Percentiles rank a stretch among this genome's conserved stretches.
phyloP scores from a whole-genome alignment of 2,888 invertebrate genomes.

The Aricia artaxerxes region DNA sequence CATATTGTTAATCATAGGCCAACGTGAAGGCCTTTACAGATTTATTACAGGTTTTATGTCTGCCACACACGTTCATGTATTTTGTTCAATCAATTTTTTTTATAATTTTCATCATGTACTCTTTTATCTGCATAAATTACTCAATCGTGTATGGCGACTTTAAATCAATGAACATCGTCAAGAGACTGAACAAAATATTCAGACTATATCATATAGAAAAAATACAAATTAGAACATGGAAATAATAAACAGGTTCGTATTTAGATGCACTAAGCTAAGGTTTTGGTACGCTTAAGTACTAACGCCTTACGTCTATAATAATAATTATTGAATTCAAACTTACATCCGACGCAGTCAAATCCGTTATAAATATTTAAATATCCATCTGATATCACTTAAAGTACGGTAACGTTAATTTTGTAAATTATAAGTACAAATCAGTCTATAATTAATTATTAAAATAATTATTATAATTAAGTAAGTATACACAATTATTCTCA shows the following conservation, averaged over 20 bases:
- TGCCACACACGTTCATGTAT: background rate
- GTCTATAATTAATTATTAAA: slow-evolving; percentile 33
- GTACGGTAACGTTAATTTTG: slow-evolving; percentile 29
- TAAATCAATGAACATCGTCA: background rate
- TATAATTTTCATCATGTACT: too few relatives aligned
- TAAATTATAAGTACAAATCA: slow-evolving; percentile 27
- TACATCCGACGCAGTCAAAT: slow-evolving; percentile 28
- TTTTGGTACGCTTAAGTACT: slow-evolving; percentile 9
- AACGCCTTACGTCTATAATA: background rate
- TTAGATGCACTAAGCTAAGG: background rate
- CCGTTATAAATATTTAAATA: slow-evolving; percentile 18
- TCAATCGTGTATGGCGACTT: background rate
- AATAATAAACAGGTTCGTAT: background rate
- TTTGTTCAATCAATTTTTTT: too few relatives aligned
- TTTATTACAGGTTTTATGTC: background rate
- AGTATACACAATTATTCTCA: slow-evolving; percentile 25
- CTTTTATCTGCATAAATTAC: background rate
- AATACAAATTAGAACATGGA: background rate
- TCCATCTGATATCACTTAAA: slow-evolving; percentile 23
- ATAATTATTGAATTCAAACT: slow-evolving; percentile 5
- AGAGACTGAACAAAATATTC: background rate
- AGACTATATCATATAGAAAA: background rate
- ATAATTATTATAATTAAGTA: slow-evolving; percentile 1
- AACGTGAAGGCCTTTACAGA: background rate
- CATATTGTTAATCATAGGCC: background rate